Evolutionary conservation across 2,797 vertebrate genomes (phyloP).

Genomic region (Sebastolobus alascanus): DNA sequence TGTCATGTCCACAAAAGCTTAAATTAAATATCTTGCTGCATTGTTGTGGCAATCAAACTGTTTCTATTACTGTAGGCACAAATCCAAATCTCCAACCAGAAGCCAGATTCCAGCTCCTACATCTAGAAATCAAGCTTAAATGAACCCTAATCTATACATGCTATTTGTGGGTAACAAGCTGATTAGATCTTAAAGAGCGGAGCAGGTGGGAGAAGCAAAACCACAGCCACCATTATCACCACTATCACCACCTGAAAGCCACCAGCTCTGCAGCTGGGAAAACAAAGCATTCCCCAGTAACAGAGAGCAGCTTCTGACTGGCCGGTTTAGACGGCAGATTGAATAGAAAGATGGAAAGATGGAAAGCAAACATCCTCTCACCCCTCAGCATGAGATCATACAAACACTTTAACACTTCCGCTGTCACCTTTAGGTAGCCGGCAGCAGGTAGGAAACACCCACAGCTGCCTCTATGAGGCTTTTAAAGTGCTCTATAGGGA

Average conservation of each 20-base stretch:
- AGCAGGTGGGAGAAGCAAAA: conserved; percentile 46
- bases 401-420: conserved; percentile 6
- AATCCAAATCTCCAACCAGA: background rate
- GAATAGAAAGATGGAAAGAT: conserved; percentile 22
- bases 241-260: conserved; percentile 34
- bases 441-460: conserved; percentile 47
- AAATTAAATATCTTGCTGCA: background rate
- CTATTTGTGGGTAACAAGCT: background rate
- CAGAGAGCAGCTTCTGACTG: background rate
- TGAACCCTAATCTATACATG: background rate
- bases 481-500: background rate
- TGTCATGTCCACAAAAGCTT: background rate
- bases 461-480: conserved; percentile 15
- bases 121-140: background rate
- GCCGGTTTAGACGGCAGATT: conserved; percentile 2
- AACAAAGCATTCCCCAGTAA: conserved; percentile 45
- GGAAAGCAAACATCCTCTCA: conserved; percentile 64
- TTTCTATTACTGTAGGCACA: background rate
- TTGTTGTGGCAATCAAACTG: background rate
- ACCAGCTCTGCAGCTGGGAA: conserved; percentile 54
- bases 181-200: conserved; percentile 56
- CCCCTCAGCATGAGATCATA: conserved; percentile 34
- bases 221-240: conserved; percentile 19
- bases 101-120: background rate
- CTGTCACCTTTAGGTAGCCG: conserved; percentile 1